These are phyloP conservation scores for Rana temporaria DNA, from an alignment of 2,113 vertebrate genomes.

Conservation along the genomic window DNA sequence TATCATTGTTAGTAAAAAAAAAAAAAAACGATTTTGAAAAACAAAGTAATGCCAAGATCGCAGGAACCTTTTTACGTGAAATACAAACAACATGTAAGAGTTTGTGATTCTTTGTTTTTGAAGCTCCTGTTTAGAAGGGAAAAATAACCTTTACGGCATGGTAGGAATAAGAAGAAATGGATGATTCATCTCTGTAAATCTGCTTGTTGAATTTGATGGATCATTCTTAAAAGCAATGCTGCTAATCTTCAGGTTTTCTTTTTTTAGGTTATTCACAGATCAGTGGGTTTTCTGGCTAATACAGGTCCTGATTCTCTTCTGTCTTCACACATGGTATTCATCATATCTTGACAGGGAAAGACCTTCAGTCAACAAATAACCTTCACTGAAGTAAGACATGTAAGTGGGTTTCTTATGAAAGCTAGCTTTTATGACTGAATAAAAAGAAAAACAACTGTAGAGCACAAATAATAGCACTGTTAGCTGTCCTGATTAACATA, in stretches of 20 bases:
- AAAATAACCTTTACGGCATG: constrained; percentile 85
- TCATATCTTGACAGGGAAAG: constrained; percentile 99
- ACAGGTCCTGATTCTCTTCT: constrained; percentile 97
- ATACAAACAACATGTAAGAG: constrained; percentile 54
- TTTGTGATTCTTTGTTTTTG: constrained; percentile 67
- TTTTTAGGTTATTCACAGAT: constrained; percentile 99
- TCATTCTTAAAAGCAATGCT: constrained; percentile 98
- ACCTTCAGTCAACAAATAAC: constrained; percentile 99
- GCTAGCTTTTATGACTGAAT: constrained; percentile 96
- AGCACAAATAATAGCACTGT: constrained; percentile 79
- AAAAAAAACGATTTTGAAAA: constrained; percentile 19
- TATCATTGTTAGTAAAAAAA: constrained; percentile 45
- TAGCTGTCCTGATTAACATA: constrained; percentile 18
- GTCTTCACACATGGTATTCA: constrained; percentile 99
- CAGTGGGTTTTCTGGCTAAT: constrained; percentile 99
- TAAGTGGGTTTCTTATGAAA: constrained; percentile 97
- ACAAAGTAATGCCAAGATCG: constrained; percentile 3
- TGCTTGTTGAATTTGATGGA: constrained; percentile 99
- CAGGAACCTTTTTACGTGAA: constrained; percentile 55
- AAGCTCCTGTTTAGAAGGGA: constrained; percentile 71
- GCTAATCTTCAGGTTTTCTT: constrained; percentile 99
- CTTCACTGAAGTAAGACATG: constrained; percentile 97
- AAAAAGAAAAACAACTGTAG: constrained; percentile 87
- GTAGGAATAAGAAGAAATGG: constrained; percentile 84
- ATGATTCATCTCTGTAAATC: constrained; percentile 99